Evolutionary conservation across 2,113 vertebrate genomes (phyloP).

Genomic region (Sinocyclocheilus grahami): DNA sequence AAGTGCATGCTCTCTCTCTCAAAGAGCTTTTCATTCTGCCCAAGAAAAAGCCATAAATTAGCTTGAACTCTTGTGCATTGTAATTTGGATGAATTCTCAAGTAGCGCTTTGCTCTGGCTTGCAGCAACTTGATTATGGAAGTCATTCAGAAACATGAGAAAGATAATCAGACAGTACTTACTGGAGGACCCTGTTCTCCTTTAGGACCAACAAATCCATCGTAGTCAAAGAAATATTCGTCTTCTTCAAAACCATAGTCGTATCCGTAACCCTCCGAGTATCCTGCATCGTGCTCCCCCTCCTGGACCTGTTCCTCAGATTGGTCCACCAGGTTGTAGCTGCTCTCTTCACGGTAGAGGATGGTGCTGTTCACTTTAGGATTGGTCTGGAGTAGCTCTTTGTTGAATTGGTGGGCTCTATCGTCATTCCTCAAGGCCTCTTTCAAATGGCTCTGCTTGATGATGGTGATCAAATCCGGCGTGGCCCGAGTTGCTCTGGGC

Average conservation of each 20-base stretch:
- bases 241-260: conserved; percentile 86
- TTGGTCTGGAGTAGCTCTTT: conserved; percentile 69
- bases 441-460: conserved; percentile 67
- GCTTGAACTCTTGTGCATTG: conserved; percentile 42
- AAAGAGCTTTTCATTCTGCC: conserved; percentile 42
- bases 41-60: conserved; percentile 58
- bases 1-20: conserved; percentile 51
- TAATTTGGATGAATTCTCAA: conserved; percentile 54
- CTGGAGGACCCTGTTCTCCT: conserved; percentile 90
- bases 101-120: conserved; percentile 49
- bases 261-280: conserved; percentile 82
- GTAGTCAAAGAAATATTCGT: conserved; percentile 82
- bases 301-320: conserved; percentile 72
- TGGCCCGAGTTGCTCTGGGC: conserved; percentile 57
- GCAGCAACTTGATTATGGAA: background rate
- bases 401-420: conserved; percentile 60
- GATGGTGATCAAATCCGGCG: conserved; percentile 60
- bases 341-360: conserved; percentile 71
- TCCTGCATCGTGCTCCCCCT: conserved; percentile 77
- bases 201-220: conserved; percentile 85
- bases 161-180: conserved; percentile 76
- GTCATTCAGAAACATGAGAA: background rate
- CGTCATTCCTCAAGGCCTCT: conserved; percentile 66
- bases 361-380: conserved; percentile 73
- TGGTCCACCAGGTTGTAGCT: conserved; percentile 72